Evolutionary conservation across 2,797 vertebrate species (phyloP).

Genomic region (Spinibarbus caldwelli): DNA sequence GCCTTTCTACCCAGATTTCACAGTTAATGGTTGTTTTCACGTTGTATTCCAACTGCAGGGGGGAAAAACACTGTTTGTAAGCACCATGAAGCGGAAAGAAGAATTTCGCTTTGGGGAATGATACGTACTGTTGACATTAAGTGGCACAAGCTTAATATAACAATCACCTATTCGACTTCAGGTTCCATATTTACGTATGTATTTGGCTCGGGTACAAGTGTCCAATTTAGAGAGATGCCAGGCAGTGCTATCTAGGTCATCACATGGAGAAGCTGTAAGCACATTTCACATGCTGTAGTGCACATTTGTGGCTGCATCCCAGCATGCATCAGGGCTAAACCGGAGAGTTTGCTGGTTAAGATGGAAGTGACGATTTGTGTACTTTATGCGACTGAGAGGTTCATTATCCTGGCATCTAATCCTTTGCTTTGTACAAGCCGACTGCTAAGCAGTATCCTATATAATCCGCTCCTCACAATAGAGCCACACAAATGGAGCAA

Average conservation of each 20-base stretch:
- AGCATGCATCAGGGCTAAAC: neutral
- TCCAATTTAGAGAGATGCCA: conserved; percentile 68
- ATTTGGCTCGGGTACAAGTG: conserved; percentile 61
- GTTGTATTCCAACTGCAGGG: conserved; percentile 35
- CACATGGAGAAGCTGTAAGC: conserved; percentile 63
- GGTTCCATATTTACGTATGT: neutral
- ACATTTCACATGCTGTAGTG: neutral
- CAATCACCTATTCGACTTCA: conserved; percentile 39
- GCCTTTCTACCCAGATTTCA: neutral
- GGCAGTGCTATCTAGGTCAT: conserved; percentile 77
- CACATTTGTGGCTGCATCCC: conserved; percentile 12
- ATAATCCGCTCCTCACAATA: conserved; percentile 67
- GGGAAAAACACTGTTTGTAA: conserved; percentile 24
- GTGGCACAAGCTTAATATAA: conserved; percentile 69
- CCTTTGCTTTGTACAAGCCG: conserved; percentile 67
- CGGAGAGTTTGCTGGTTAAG: conserved; percentile 1
- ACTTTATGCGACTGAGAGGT: conserved; percentile 13
- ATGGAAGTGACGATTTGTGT: conserved; percentile 34
- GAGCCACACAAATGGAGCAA: conserved; percentile 37
- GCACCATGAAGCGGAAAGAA: conserved; percentile 40
- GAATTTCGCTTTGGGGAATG: conserved; percentile 60
- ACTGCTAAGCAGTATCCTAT: conserved; percentile 65
- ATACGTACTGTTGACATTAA: conserved; percentile 74
- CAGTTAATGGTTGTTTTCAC: conserved; percentile 42
- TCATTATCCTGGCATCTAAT: conserved; percentile 72